These are phyloP conservation scores for Leptopilina myrica DNA, from an alignment of 2,888 invertebrate species.

Conservation along the genomic window DNA sequence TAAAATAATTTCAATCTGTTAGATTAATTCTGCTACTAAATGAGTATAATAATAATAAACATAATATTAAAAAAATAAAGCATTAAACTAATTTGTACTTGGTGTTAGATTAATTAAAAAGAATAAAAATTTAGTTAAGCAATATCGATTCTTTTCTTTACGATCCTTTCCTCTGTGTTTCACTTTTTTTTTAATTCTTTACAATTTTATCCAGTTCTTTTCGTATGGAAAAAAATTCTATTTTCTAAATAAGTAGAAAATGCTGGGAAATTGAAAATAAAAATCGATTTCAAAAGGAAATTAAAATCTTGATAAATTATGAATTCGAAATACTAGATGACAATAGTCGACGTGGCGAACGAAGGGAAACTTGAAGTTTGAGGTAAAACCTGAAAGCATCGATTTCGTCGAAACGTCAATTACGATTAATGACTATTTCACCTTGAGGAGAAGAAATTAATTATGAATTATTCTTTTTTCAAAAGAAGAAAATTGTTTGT, in stretches of 20 bases:
- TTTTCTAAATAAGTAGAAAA: no score
- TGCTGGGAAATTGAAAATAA: no score
- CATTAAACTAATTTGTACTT: background rate
- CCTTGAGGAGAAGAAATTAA: no score
- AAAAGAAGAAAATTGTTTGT: no score
- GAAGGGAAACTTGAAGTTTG: background rate
- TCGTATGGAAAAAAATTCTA: no score
- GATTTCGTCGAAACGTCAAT: background rate
- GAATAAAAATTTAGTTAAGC: slow-evolving; percentile 14
- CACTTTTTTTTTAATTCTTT: no score
- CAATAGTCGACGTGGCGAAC: background rate
- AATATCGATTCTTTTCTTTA: background rate
- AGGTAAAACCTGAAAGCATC: slow-evolving; percentile 21
- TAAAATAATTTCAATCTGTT: slow-evolving; percentile 21
- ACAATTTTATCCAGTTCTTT: no score
- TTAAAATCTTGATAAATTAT: background rate
- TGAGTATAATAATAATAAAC: background rate
- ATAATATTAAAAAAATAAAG: background rate
- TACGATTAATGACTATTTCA: background rate
- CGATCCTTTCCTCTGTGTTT: background rate
- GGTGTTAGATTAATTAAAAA: background rate
- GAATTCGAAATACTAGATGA: background rate
- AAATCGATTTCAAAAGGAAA: no score
- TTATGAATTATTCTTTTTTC: no score
- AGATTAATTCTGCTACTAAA: slow-evolving; percentile 24